Evolutionary conservation across 2,113 vertebrate species (phyloP), one percentile per base, ranked within the genome.

Genomic region (Halcyon malimbica): DNA sequence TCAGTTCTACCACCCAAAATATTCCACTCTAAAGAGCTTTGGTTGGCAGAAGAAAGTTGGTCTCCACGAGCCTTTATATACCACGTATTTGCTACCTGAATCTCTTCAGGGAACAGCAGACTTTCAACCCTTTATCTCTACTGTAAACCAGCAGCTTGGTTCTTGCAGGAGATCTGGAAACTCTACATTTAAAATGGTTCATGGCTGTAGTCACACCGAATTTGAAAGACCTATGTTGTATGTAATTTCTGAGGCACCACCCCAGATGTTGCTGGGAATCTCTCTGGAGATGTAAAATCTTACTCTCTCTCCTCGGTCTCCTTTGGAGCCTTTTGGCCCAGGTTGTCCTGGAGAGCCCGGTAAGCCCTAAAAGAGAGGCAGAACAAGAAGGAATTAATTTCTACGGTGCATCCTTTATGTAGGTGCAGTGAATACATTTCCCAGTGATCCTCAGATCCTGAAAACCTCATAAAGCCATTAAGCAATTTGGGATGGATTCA

Each of bases 301-400:
- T 96, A 99, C 98, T 94, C 94, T 97, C 84, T 98, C 97, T 75
- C 98, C 98, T 84, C 94, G 94, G 91, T 98, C 98, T 96, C 98
- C 98, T 98, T 98, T 98, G 57, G 97, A 97, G 57, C 98, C 98
- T 56, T 95, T 95, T 41, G 93, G 84, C 39, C 98, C 98, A 1
- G 96, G 95, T 54, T 97, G 97, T 63, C 98, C 98, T 83, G 94
- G 95, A 85, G 96, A 94, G 62, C 98, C 98, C 4, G 97, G 97
- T 24, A 96, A 95, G 29, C 98, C 98, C 98, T 99, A 12, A 56
- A 85, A 94, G 62, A 96, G 80, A 94, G 33, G 62, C 25, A 96
- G 59, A 84, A 83, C 0, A 28, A 95, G 87, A 69, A 62, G 50
- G 44, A 77, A 77, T 96, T 44, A 71, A 78, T 94, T 82, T 80